Base-by-base conservation (phyloP, 2,888 invertebrate species). In the Sphecodes monilicornis region DNA sequence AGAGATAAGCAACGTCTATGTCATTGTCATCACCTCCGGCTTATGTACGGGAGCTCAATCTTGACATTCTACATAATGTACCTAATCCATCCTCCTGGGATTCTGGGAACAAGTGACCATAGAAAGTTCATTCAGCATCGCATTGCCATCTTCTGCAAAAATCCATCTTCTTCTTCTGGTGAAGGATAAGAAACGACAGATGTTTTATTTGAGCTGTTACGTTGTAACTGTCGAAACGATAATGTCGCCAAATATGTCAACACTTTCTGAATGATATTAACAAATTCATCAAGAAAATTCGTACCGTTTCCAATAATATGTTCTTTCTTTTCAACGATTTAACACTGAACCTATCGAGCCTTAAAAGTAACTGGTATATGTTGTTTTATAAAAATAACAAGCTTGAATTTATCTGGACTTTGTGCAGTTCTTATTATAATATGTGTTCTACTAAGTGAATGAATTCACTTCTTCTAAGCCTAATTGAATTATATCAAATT, bases 1-100 rank as follows among this genome's bases (percentile, higher is more conserved):
- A 26, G 60, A 60, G 60, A 29, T 81, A 81, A 36, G 80, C 81
- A 60, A 60, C 29, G 60, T 60, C 60, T 60, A 29, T 29, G 60
- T 60, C 60, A 60, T 60, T 60, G 60, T 60, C 60, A 60, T 29
- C 60, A 60, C 60, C 60, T 60, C 16, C 60, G 60, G 29, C 60
- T 29, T 16, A 29, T 29, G 29, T 29, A 13, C 29, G 60, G 4
- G 60, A 60, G 29, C 60, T 29, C 60, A 60, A 29, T 29, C 60
- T 60, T 75, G 60, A 60, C 60, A 60, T 18, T 60, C 60, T 60
- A 60, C 60, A 60, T 60, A n/a, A n/a, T n/a, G n/a, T n/a, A 29
- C 16, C 29, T 60, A 60, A 60, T 60, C 60, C 60, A 29, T 60
- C 29, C 60, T 60, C 60, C 29, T 8, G 60, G 60, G 60, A 60